Evolutionary conservation across 2,113 vertebrate species (phyloP).

Genomic region (Galbula dea): DNA sequence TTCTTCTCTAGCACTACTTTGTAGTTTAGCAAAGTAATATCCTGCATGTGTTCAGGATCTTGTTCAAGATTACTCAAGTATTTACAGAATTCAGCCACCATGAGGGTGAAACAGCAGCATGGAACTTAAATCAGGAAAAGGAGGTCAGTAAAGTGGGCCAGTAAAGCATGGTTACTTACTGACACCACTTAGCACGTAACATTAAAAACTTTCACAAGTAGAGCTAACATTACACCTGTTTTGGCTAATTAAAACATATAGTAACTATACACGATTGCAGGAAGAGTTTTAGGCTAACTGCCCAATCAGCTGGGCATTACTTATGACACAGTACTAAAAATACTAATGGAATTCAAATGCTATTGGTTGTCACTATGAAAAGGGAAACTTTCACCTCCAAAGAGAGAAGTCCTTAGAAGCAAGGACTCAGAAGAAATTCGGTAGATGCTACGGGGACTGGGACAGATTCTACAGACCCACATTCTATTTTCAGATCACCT

Average conservation of each 20-base stretch:
- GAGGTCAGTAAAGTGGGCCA: not conserved
- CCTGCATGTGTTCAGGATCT: not conserved
- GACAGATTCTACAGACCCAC: not conserved
- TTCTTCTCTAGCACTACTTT: not conserved
- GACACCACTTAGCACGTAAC: not conserved
- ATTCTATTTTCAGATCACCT: not conserved
- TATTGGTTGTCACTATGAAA: slow-evolving; percentile 59
- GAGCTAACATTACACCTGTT: slow-evolving; percentile 44
- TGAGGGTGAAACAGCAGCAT: not conserved
- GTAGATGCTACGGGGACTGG: not conserved
- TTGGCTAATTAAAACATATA: slow-evolving; percentile 52
- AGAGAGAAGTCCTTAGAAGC: not conserved
- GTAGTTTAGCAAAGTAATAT: not conserved
- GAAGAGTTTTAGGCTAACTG: slow-evolving; percentile 26
- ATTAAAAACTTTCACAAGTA: not conserved
- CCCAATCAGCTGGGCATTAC: slow-evolving; percentile 22
- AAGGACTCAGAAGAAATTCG: not conserved
- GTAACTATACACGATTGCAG: slow-evolving; percentile 52
- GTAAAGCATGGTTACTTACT: not conserved
- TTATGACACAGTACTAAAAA: slow-evolving; percentile 63
- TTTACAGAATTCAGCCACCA: not conserved
- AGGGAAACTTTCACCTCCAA: not conserved
- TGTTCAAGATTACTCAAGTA: not conserved
- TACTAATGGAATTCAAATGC: slow-evolving; percentile 55
- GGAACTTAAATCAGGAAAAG: not conserved